These are phyloP conservation scores for Heliconius ismenius DNA, from an alignment of 2,888 invertebrate genomes.

Conservation along the genomic window DNA sequence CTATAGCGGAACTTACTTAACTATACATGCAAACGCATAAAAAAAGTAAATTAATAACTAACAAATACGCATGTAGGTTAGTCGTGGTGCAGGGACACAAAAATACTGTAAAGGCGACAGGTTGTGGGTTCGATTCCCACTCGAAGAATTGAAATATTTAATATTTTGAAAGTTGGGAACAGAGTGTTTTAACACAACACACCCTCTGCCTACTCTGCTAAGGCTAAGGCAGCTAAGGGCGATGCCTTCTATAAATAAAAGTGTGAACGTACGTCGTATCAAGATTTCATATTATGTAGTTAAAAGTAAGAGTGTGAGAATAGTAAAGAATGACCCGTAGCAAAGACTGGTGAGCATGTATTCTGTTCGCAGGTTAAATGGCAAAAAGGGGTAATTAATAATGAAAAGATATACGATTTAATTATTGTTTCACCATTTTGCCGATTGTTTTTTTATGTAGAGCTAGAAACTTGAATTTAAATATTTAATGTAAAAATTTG, in stretches of 20 bases:
- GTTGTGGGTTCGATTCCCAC: too few relatives aligned
- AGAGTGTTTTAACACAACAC: too few relatives aligned
- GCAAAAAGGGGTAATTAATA: constrained; percentile 29
- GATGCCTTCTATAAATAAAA: constrained; percentile 8
- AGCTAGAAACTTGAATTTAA: neutral
- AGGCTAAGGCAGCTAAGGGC: neutral
- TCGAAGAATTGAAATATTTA: too few relatives aligned
- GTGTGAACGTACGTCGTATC: constrained; percentile 30
- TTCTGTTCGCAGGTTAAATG: constrained; percentile 23
- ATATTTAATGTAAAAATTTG: too few relatives aligned
- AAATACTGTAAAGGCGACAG: too few relatives aligned
- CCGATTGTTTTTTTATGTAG: neutral
- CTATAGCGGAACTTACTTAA: neutral
- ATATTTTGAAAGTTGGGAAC: neutral
- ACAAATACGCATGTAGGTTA: neutral
- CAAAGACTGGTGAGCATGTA: constrained; percentile 32
- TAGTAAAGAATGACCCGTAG: constrained; percentile 44
- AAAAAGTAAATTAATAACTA: neutral
- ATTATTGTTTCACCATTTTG: neutral
- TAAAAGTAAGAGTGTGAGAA: constrained; percentile 49
- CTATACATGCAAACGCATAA: constrained; percentile 1
- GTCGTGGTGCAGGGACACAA: too few relatives aligned
- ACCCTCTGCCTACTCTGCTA: too few relatives aligned
- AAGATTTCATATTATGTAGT: constrained; percentile 43
- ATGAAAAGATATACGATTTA: constrained; percentile 3